phyloP scores from a whole-genome alignment of 2,113 vertebrate genomes.

The Pseudorasbora parva region DNA sequence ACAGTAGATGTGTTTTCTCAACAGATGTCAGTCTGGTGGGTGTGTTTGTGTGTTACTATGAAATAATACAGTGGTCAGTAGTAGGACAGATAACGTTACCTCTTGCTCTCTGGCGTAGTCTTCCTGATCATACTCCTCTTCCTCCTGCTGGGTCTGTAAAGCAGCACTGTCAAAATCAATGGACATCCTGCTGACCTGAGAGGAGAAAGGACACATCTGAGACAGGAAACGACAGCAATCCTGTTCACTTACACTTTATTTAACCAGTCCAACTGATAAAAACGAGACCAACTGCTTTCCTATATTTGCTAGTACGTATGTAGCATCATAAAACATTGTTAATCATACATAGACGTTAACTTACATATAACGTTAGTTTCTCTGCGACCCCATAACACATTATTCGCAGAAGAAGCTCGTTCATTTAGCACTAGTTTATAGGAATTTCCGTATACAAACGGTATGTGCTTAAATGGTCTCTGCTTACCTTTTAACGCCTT shows the following conservation, averaged over 20 bases:
- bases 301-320: background rate
- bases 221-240: conserved; percentile 7
- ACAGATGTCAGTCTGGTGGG: background rate
- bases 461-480: background rate
- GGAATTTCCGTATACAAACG: background rate
- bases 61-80: background rate
- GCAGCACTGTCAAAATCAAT: conserved; percentile 80
- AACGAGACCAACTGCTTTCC: background rate
- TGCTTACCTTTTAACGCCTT: conserved; percentile 18
- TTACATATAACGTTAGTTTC: background rate
- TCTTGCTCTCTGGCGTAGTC: conserved; percentile 80
- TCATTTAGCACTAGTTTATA: background rate
- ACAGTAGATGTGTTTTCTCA: background rate
- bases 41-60: background rate
- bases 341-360: background rate
- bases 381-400: background rate
- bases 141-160: conserved; percentile 78
- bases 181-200: conserved; percentile 69
- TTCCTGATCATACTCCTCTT: conserved; percentile 77
- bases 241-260: background rate
- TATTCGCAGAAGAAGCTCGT: background rate
- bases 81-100: conserved; percentile 59
- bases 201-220: background rate
- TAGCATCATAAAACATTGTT: background rate
- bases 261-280: background rate